Percentiles rank a stretch among this genome's conserved stretches.
phyloP scores from a whole-genome alignment of 2,888 invertebrate genomes.

The Mystacides longicornis region DNA sequence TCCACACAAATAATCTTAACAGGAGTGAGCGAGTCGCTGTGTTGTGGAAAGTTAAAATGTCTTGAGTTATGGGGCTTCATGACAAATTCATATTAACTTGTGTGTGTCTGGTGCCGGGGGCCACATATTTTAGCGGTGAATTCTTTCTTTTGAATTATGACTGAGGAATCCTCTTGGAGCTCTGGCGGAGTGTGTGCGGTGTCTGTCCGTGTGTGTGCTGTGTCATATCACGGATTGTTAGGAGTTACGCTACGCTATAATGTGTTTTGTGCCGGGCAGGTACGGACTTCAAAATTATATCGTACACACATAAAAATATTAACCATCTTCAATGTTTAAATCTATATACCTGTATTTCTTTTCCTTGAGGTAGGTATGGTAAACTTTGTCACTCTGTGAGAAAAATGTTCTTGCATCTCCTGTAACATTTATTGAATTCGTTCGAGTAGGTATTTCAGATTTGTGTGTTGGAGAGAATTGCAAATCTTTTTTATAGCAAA shows the following conservation, averaged over 20 bases:
- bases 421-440: too few relatives aligned
- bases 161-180: slow-evolving; percentile 1
- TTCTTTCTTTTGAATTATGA: slow-evolving; percentile 7
- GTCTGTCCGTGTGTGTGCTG: background rate
- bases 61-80: slow-evolving; percentile 14
- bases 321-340: too few relatives aligned
- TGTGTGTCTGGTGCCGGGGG: slow-evolving; percentile 16
- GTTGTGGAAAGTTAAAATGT: slow-evolving; percentile 8
- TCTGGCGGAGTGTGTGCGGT: slow-evolving; percentile 9
- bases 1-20: background rate
- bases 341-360: too few relatives aligned
- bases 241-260: background rate
- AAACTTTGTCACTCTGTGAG: too few relatives aligned
- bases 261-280: background rate
- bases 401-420: too few relatives aligned
- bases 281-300: background rate
- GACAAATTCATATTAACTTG: slow-evolving; percentile 19
- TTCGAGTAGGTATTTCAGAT: too few relatives aligned
- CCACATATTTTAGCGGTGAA: slow-evolving; percentile 18
- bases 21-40: background rate
- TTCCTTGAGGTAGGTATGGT: too few relatives aligned
- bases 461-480: too few relatives aligned
- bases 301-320: too few relatives aligned
- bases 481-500: too few relatives aligned
- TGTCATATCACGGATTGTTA: background rate